Percentiles rank a stretch among this genome's conserved stretches.
Conservation (phyloP, 1,140 invertebrate species). For the Wasmannia auropunctata region DNA sequence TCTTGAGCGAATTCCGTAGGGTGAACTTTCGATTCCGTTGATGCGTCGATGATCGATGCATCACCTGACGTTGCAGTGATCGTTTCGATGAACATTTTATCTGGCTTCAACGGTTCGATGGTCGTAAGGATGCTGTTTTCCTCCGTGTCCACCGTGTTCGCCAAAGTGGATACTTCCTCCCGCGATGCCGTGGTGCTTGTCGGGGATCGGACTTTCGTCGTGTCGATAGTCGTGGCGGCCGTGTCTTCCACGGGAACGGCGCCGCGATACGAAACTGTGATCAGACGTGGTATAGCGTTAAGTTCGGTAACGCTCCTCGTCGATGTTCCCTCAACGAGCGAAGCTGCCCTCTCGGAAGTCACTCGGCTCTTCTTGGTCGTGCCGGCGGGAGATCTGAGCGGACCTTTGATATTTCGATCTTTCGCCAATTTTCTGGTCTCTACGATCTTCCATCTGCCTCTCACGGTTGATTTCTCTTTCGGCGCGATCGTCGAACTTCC, state of each 20-base stretch:
- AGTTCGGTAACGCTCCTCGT: slow-evolving; percentile 18
- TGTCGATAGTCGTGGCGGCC: slow-evolving; percentile 36
- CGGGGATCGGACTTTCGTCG: slow-evolving; percentile 55
- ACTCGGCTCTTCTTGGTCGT: slow-evolving; percentile 49
- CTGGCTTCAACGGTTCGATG: neutral
- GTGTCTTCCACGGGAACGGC: slow-evolving; percentile 24
- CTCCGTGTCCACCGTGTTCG: slow-evolving; percentile 15
- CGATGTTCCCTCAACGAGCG: slow-evolving; percentile 14
- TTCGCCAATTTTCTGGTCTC: slow-evolving; percentile 1
- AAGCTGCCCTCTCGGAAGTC: slow-evolving; percentile 48
- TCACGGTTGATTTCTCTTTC: slow-evolving; percentile 14
- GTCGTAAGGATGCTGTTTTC: slow-evolving; percentile 21
- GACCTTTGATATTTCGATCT: neutral
- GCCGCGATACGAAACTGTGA: neutral
- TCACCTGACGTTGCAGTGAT: neutral
- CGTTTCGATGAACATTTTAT: neutral
- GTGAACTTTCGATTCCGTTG: neutral
- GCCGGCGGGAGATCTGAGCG: neutral
- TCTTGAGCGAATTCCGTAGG: slow-evolving; percentile 34
- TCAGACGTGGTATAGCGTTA: neutral
- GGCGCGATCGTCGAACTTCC: neutral
- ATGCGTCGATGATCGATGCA: neutral
- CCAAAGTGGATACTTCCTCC: slow-evolving; percentile 44
- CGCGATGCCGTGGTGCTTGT: slow-evolving; percentile 42
- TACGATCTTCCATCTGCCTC: slow-evolving; percentile 28